A percentile compares a stretch with the other conserved stretches of the same genome.
phyloP scores from a whole-genome alignment of 2,888 invertebrate species.

The Exocentrus adspersus region DNA sequence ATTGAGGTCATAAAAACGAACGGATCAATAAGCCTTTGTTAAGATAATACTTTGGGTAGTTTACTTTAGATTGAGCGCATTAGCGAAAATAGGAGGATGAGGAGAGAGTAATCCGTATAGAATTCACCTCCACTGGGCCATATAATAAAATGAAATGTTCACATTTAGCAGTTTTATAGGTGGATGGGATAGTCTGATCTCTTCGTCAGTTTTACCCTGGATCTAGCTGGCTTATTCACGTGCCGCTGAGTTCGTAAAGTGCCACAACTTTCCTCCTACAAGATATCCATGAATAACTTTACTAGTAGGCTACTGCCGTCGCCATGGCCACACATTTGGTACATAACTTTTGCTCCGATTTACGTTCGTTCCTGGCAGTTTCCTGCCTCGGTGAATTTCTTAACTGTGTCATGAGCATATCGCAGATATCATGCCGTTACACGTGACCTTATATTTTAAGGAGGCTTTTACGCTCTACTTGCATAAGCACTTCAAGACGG shows the following conservation, averaged over 20 bases:
- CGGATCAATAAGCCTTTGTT: slow-evolving; percentile 24
- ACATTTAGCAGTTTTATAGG: slow-evolving; percentile 57
- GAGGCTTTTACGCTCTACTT: too few relatives aligned
- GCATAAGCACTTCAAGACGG: neutral
- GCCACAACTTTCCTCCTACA: slow-evolving; percentile 54
- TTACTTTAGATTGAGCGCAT: slow-evolving; percentile 48
- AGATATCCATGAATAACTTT: slow-evolving; percentile 51
- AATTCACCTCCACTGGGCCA: slow-evolving; percentile 54
- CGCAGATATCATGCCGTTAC: neutral
- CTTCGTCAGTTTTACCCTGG: slow-evolving; percentile 51
- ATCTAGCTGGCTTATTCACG: slow-evolving; percentile 50
- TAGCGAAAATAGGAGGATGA: slow-evolving; percentile 53
- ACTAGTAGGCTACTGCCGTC: slow-evolving; percentile 25
- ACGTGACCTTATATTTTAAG: too few relatives aligned
- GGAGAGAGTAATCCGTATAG: slow-evolving; percentile 54
- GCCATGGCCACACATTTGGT: slow-evolving; percentile 48
- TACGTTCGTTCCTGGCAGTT: slow-evolving; percentile 22
- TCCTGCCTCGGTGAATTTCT: slow-evolving; percentile 13
- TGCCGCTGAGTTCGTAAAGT: slow-evolving; percentile 58
- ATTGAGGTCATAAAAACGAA: slow-evolving; percentile 18
- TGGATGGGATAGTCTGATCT: slow-evolving; percentile 49
- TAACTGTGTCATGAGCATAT: slow-evolving; percentile 9
- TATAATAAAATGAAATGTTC: slow-evolving; percentile 58
- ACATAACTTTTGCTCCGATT: slow-evolving; percentile 45
- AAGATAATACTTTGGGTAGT: slow-evolving; percentile 36